Base-by-base conservation (phyloP, 1,140 invertebrate species). In the Apis laboriosa region DNA sequence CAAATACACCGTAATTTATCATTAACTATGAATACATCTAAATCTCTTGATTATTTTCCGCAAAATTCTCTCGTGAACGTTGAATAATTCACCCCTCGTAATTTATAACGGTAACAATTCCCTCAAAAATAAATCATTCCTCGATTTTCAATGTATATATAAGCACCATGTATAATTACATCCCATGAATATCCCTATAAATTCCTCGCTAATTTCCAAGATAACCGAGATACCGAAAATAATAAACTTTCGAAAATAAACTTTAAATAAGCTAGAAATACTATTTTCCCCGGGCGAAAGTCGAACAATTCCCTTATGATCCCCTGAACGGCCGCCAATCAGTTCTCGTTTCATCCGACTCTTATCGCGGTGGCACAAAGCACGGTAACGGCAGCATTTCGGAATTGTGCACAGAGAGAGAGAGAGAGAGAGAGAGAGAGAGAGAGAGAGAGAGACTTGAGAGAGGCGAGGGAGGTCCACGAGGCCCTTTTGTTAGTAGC, bases 401-500 rank as follows among this genome's bases (percentile, higher is more conserved):
- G 73, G 49, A 73, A 88, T 88, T 49, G 86, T 77, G 81, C 61
- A 34, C 24, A 77, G 60, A 67, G 34, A 70, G 60, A 80, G 73
- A 68, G 24, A 24, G 24, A 24, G 24, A 24, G 9, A 67, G 34
- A 70, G 60, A 80, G 73, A 68, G 24, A 24, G 9, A 67, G 34
- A 70, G 60, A 80, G 73, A 68, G 73, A 77, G 72, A 43, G 28
- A 56, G n/a, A 55, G 4, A 61, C 5, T 43, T 5, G 64, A 67
- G 72, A 53, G 63, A 70, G 61, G 64, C 58, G 67, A 67, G 9
- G 58, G 56, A 84, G 77, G 83, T 87, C 82, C 83, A 83, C 34
- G n/a, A 76, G 58, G 85, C 86, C 84, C 84, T 90, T 87, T 89
- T 90, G 87, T 89, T 84, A 88, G 83, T 89, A 87, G 49, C 83